phyloP scores from a whole-genome alignment of 2,888 invertebrate genomes.

The Hyppa rectilinea region DNA sequence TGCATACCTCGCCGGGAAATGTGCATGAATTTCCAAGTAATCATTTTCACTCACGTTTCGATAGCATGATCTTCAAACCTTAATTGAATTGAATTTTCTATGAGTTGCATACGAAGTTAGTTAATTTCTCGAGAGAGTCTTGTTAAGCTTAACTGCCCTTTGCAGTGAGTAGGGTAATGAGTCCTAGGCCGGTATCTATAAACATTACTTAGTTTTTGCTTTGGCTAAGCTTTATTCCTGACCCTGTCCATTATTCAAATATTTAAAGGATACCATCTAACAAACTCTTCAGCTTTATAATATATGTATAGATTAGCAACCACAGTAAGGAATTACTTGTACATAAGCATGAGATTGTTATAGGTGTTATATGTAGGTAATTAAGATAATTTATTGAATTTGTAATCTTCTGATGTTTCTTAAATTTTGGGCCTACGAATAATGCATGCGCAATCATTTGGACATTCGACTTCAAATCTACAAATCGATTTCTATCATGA shows the following conservation, averaged over 20 bases:
- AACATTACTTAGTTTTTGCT: not conserved
- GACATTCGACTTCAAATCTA: not conserved
- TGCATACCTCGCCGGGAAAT: not conserved
- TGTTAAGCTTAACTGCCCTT: slow-evolving; percentile 15
- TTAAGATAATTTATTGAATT: not conserved
- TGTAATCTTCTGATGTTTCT: not conserved
- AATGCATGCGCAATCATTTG: not conserved
- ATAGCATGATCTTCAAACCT: slow-evolving; percentile 24
- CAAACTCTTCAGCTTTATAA: too few species aligned
- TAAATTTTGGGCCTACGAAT: not conserved
- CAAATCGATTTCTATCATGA: not conserved
- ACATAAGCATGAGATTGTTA: not conserved
- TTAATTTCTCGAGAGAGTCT: slow-evolving; percentile 8
- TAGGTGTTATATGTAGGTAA: not conserved
- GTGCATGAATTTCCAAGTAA: slow-evolving; percentile 11
- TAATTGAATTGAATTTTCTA: slow-evolving; percentile 48
- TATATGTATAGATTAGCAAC: too few species aligned
- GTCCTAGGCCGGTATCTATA: too few species aligned
- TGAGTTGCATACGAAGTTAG: slow-evolving; percentile 28
- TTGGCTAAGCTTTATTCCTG: not conserved
- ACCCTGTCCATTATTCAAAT: too few species aligned
- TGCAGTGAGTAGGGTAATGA: slow-evolving; percentile 15
- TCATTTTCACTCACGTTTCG: slow-evolving; percentile 15
- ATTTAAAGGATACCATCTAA: too few species aligned
- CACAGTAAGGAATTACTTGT: not conserved